Percentiles rank a stretch among this genome's conserved stretches.
phyloP scores from a whole-genome alignment of 2,888 invertebrate genomes.

The Pemphredon lugubris region DNA sequence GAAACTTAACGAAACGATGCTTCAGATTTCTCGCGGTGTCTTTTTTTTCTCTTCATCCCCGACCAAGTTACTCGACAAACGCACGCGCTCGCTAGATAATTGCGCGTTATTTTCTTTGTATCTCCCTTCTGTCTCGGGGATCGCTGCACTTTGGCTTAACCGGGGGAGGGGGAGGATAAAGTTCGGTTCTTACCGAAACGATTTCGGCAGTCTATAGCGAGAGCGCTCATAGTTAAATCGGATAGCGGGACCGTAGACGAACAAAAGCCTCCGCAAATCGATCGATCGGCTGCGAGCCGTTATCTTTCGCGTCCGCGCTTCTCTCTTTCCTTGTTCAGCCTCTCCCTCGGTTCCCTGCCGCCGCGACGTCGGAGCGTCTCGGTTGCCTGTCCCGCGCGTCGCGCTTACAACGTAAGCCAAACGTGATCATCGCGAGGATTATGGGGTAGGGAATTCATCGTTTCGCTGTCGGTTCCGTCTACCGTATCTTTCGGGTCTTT shows the following conservation, averaged over 20 bases:
- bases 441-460: not conserved
- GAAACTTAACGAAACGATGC: too few species aligned
- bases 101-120: conserved; percentile 18
- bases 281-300: conserved; percentile 76
- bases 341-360: conserved; percentile 42
- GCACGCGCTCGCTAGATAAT: too few species aligned
- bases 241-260: conserved; percentile 68
- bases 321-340: conserved; percentile 63
- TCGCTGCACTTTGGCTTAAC: conserved; percentile 67
- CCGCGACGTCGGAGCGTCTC: conserved; percentile 27
- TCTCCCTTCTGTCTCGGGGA: conserved; percentile 14
- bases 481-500: too few species aligned
- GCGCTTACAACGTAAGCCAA: conserved; percentile 27
- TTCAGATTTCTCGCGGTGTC: too few species aligned
- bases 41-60: too few species aligned
- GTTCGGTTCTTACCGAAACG: conserved; percentile 66
- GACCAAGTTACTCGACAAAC: too few species aligned
- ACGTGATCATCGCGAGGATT: conserved; percentile 38
- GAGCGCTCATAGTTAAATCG: conserved; percentile 74
- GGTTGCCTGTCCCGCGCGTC: too few species aligned
- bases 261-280: conserved; percentile 76
- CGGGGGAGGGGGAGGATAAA: conserved; percentile 63
- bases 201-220: conserved; percentile 57
- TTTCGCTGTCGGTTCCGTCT: too few species aligned
- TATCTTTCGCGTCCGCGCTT: conserved; percentile 76